Evolutionary conservation across 2,797 vertebrate species (phyloP), one percentile per base, ranked within the genome.

Genomic region (Enteromius treurensis): DNA sequence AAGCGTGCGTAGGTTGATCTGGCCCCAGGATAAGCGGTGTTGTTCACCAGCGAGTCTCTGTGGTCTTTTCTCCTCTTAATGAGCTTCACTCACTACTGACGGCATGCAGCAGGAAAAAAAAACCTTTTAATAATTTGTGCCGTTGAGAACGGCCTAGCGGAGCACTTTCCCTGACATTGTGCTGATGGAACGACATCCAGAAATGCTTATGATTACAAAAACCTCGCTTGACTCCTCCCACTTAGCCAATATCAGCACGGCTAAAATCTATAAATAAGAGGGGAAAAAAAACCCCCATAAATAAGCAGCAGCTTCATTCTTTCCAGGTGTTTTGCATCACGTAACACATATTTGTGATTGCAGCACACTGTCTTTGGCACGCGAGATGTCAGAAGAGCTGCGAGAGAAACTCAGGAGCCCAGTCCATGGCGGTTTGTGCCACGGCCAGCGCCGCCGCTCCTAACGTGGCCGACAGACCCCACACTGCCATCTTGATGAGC

Each of bases 391-490:
- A 97, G 92, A 96, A 97, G 79, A 97, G 94, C 85, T 96, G 94
- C 15, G 95, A 90, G 45, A 96, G 89, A 76, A 94, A 90, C 9
- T 96, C 95, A 0, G 96, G 95, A 11, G 93, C 94, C 95, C 95
- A 96, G 84, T 96, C 95, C 92, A 96, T 87, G 21, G 96, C 96
- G 0, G 94, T 95, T 83, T 97, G 96, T 5, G 94, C 95, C 83
- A 96, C 95, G 0, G 95, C 95, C 7, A 96, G 90, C 26, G 95
- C 95, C 0, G 94, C 94, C 0, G 94, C 95, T 77, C 96, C 95
- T 11, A 96, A 91, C 0, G 95, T 96, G 2, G 95, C 96, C 0
- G 96, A 95, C 58, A 96, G 90, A 64, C 95, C 96, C 96, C 96
- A 96, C 86, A 96, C 95, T 0, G 95, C 96, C 90, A 95, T 90